Evolutionary conservation across 2,797 vertebrate genomes (phyloP).

Genomic region (Trachurus trachurus): DNA sequence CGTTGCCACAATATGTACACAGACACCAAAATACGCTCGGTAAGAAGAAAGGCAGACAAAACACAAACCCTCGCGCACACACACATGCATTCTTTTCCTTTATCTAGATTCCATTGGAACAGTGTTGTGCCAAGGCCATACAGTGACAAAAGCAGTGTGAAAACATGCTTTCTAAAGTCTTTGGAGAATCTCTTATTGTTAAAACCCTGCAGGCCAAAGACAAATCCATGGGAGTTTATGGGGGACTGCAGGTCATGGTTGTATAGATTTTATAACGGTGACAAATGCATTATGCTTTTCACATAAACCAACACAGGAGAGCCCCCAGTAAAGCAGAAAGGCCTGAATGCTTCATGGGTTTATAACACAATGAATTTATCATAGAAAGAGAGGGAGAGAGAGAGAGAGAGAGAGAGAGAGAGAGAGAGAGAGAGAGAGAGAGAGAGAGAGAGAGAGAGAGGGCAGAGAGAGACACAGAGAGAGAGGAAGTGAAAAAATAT

Average conservation of each 20-base stretch:
- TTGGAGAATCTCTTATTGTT: slow-evolving; percentile 70
- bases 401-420: background rate
- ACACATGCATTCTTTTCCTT: slow-evolving; percentile 62
- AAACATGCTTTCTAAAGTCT: slow-evolving; percentile 69
- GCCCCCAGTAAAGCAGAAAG: slow-evolving; percentile 74
- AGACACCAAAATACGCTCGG: slow-evolving; percentile 45
- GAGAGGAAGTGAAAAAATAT: slow-evolving; percentile 41
- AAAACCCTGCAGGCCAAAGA: slow-evolving; percentile 67
- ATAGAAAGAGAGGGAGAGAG: slow-evolving; percentile 53
- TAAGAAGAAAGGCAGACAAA: slow-evolving; percentile 57
- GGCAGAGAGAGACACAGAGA: background rate
- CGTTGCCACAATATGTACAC: slow-evolving; percentile 37
- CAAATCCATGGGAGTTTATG: slow-evolving; percentile 75
- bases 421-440: slow-evolving; percentile 26
- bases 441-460: background rate
- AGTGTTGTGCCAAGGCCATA: slow-evolving; percentile 66
- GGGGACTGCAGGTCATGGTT: slow-evolving; percentile 72
- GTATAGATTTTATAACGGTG: slow-evolving; percentile 79
- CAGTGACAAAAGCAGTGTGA: slow-evolving; percentile 65
- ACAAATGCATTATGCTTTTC: slow-evolving; percentile 74
- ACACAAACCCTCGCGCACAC: slow-evolving; percentile 34
- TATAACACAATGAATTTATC: slow-evolving; percentile 77
- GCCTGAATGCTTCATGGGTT: slow-evolving; percentile 77
- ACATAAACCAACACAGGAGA: slow-evolving; percentile 77
- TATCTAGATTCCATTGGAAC: slow-evolving; percentile 69